These are phyloP conservation scores for Salpingus planirostris DNA, from an alignment of 2,888 invertebrate genomes.

Conservation along the genomic window DNA sequence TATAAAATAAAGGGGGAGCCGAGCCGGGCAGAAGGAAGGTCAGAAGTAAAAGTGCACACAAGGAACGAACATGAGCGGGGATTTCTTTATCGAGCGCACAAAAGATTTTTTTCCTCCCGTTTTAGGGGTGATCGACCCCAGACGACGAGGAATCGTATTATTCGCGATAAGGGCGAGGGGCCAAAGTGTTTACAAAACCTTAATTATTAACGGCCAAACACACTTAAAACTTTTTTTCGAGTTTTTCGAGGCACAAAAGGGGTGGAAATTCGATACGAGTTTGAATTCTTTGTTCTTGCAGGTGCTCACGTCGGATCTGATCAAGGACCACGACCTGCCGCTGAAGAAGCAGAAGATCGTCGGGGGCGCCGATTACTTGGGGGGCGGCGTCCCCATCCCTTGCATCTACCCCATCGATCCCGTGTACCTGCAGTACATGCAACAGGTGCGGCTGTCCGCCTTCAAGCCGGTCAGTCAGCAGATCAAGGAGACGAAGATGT, in stretches of 20 bases:
- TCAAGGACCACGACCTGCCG: slow-evolving; percentile 49
- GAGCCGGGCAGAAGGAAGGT: too few species aligned
- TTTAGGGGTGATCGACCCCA: too few species aligned
- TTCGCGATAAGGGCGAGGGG: too few species aligned
- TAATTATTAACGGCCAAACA: slow-evolving; percentile 39
- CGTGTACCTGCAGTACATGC: slow-evolving; percentile 36
- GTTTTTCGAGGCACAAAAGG: slow-evolving; percentile 26
- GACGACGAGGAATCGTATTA: too few species aligned
- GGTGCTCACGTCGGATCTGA: slow-evolving; percentile 34
- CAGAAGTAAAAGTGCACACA: too few species aligned
- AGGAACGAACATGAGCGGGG: too few species aligned
- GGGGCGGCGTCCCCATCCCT: slow-evolving; percentile 3
- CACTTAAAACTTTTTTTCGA: too few species aligned
- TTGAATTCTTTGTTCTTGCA: slow-evolving; percentile 22
- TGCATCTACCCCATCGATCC: slow-evolving; percentile 38
- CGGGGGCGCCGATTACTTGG: slow-evolving; percentile 49
- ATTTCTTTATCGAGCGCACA: too few species aligned
- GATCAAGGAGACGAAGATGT: slow-evolving; percentile 32
- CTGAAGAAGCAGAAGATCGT: slow-evolving; percentile 54
- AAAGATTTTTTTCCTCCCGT: too few species aligned
- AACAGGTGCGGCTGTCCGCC: slow-evolving; percentile 45
- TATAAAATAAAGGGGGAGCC: too few species aligned
- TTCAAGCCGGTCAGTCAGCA: slow-evolving; percentile 50
- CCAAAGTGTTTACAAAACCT: slow-evolving; percentile 36
- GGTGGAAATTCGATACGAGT: too few species aligned